Base-by-base conservation (phyloP, 2,797 vertebrate genomes). In the Rhincodon typus region DNA sequence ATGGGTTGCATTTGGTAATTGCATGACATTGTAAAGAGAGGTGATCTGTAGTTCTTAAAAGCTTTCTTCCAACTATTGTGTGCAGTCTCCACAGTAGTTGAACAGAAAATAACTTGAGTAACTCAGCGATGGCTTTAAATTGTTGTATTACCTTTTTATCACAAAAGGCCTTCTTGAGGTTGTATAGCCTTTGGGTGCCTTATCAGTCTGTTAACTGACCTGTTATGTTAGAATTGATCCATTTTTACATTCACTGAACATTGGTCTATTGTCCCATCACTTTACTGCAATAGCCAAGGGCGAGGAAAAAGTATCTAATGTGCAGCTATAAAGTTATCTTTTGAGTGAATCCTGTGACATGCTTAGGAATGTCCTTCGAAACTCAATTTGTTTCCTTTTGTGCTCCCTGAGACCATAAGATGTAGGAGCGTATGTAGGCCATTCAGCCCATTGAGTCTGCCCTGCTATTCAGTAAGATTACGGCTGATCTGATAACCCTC, bases 181-280 rank as follows among this genome's bases (percentile, higher is more conserved):
- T 34, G 25, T 30, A 27, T 25, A 50, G 23, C 42, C 38, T 19
- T 72, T 50, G 23, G 93, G 62, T 66, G 50, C 30, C 86, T 57
- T 88, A 66, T 91, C 91, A 46, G 13, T 74, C 38, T 72, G 62
- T n/a, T 93, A 67, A 50, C 93, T 70, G 93, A 72, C 93, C 93
- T 94, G 69, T 74, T 70, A 42, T 50, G 93, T 94, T 94, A 17
- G 38, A 72, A 72, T 94, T 50, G 66, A 70, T 94, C 67, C 62
- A 10, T 50, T 95, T 72, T 42, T 69, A 0, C 42, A 94, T 70
- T 72, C 10, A 50, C 93, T 46, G 66, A 38, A 23, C 8, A 25
- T 70, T 67, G 66, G 19, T 4, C 62, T 30, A n/a, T 93, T 67
- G 90, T 42, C 15, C 13, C 27, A 62, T 62, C 15, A 21, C 46